These are phyloP conservation scores for Philereme vetulata DNA, from an alignment of 2,888 invertebrate species.

Conservation along the genomic window DNA sequence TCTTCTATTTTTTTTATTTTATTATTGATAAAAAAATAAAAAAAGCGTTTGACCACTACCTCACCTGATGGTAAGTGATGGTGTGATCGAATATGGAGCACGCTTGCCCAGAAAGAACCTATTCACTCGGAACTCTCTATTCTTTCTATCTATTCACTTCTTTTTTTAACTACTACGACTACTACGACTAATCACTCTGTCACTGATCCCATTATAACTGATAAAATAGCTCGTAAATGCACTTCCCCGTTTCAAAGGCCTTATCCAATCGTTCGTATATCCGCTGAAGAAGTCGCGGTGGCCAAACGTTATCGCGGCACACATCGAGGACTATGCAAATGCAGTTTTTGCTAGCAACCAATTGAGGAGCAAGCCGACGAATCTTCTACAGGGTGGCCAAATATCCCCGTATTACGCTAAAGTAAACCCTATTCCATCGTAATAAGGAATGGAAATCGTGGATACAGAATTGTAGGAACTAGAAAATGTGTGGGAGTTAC, in stretches of 20 bases:
- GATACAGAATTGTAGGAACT: background rate
- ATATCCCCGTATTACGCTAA: constrained; percentile 22
- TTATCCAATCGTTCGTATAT: constrained; percentile 50
- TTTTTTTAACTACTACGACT: no score
- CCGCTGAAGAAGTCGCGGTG: constrained; percentile 52
- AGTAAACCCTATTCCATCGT: constrained; percentile 17
- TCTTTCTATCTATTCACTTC: no score
- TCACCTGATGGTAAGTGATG: no score
- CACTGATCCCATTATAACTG: background rate
- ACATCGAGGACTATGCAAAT: constrained; percentile 80
- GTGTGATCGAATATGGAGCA: no score
- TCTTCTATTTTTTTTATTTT: no score
- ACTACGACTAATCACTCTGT: no score
- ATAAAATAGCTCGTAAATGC: background rate
- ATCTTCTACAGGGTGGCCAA: constrained; percentile 69
- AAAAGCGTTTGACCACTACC: no score
- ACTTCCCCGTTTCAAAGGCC: constrained; percentile 7
- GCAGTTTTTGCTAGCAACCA: constrained; percentile 80
- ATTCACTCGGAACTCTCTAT: no score
- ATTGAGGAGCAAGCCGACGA: constrained; percentile 68
- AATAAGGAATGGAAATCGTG: constrained; percentile 8
- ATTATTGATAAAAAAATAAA: no score
- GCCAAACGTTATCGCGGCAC: constrained; percentile 70
- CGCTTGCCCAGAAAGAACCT: no score
- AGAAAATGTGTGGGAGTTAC: constrained; percentile 3